These are phyloP conservation scores for Cercopithecus neglectus DNA, from an alignment of 2,797 vertebrate genomes.

Conservation along the genomic window DNA sequence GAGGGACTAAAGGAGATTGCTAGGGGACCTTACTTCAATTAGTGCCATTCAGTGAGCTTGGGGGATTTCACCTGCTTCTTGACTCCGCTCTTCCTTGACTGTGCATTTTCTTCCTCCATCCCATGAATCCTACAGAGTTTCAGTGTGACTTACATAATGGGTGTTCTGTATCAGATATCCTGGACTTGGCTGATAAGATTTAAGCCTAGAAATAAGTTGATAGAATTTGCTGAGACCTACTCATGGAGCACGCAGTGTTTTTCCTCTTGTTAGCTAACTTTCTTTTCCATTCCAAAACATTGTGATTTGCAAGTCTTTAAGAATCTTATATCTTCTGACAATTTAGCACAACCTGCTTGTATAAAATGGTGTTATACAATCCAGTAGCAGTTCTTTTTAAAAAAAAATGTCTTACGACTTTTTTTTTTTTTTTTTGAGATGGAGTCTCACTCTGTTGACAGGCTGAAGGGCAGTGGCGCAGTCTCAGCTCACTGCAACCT, in stretches of 20 bases:
- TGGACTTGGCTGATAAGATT: neutral
- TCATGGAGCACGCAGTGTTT: neutral
- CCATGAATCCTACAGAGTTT: neutral
- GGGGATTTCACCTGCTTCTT: neutral
- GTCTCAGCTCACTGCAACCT: no score
- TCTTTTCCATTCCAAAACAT: neutral
- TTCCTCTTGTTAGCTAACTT: neutral
- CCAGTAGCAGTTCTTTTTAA: neutral
- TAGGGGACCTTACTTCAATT: neutral
- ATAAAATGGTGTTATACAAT: neutral
- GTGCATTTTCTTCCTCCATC: neutral
- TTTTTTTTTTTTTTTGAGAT: no score
- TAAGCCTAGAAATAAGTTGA: neutral
- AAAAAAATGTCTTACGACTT: neutral
- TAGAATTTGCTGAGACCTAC: neutral
- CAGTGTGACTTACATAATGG: neutral
- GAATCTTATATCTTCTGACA: constrained; percentile 31
- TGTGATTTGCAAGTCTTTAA: neutral
- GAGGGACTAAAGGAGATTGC: neutral
- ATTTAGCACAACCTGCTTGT: neutral
- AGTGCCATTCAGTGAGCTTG: neutral
- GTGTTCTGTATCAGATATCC: neutral
- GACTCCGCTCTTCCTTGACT: neutral
- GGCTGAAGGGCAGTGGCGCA: no score
- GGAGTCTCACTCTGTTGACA: no score